Conservation (phyloP, 1,140 invertebrate species). For the Eupristina koningsbergeri region DNA sequence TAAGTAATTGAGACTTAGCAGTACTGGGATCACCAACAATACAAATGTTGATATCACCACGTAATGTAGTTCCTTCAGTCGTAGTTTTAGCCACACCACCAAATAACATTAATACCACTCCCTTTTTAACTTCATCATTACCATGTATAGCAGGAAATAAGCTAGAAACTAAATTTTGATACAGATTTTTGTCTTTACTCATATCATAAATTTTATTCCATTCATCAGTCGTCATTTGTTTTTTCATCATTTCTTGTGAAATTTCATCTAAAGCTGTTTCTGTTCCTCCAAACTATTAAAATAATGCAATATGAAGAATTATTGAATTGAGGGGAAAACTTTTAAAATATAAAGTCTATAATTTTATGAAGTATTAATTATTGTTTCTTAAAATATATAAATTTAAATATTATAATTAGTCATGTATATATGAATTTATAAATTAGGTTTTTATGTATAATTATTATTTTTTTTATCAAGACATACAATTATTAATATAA, state of each 20-base stretch:
- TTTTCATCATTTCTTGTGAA: constrained; percentile 92
- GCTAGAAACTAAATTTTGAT: constrained; percentile 92
- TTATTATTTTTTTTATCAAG: not conserved
- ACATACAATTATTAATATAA: not conserved
- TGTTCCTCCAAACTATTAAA: constrained; percentile 80
- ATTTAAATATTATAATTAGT: no score
- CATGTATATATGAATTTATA: not conserved
- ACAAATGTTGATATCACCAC: constrained; percentile 98
- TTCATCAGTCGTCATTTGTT: constrained; percentile 95
- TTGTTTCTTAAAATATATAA: no score
- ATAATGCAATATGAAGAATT: not conserved
- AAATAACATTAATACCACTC: constrained; percentile 96
- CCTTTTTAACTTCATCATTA: constrained; percentile 97
- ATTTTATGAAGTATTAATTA: no score
- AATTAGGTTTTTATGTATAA: not conserved
- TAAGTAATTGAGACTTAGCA: constrained; percentile 97
- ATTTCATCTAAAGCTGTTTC: constrained; percentile 86
- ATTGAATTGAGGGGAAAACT: no score
- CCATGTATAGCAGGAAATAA: constrained; percentile 98
- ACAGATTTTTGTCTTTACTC: constrained; percentile 94
- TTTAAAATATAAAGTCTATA: no score
- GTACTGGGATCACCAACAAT: constrained; percentile 99
- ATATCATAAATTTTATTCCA: constrained; percentile 98
- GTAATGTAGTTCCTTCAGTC: constrained; percentile 86
- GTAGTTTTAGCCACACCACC: constrained; percentile 98